phyloP scores from a whole-genome alignment of 2,113 vertebrate genomes.

The Indri indri region DNA sequence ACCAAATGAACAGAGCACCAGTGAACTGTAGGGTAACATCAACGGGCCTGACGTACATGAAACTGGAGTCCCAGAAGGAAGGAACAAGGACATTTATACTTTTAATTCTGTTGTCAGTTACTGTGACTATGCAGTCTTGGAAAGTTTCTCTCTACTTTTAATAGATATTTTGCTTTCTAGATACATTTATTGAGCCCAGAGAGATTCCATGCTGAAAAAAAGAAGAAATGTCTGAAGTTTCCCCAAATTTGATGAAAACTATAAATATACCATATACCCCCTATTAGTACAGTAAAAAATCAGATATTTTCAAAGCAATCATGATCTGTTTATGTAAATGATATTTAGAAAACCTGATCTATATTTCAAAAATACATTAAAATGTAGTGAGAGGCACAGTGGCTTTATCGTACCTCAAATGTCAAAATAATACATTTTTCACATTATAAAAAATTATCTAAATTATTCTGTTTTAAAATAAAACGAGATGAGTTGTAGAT shows the following conservation, averaged over 20 bases:
- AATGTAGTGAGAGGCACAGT: neutral
- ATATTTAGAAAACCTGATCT: neutral
- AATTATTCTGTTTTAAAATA: slow-evolving; percentile 27
- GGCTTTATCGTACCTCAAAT: neutral
- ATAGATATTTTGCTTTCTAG: slow-evolving; percentile 7
- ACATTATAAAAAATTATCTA: neutral
- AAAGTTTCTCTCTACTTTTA: slow-evolving; percentile 34
- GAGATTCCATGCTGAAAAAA: neutral
- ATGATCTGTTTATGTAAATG: neutral
- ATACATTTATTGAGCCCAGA: neutral
- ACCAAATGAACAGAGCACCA: neutral
- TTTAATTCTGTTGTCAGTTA: slow-evolving; percentile 16
- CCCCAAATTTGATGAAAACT: slow-evolving; percentile 37
- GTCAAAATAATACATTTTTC: slow-evolving; percentile 32
- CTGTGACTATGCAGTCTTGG: neutral
- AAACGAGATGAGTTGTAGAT: neutral
- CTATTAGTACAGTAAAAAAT: slow-evolving; percentile 38
- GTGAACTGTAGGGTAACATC: neutral
- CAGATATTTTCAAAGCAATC: slow-evolving; percentile 3
- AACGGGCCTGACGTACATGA: neutral
- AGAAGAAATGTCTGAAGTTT: neutral
- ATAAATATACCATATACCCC: neutral
- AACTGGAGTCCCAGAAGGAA: neutral
- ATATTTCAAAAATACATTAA: neutral
- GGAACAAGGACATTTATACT: neutral